Conservation (phyloP, 1,140 invertebrate species). For the Pomacea maculata region DNA sequence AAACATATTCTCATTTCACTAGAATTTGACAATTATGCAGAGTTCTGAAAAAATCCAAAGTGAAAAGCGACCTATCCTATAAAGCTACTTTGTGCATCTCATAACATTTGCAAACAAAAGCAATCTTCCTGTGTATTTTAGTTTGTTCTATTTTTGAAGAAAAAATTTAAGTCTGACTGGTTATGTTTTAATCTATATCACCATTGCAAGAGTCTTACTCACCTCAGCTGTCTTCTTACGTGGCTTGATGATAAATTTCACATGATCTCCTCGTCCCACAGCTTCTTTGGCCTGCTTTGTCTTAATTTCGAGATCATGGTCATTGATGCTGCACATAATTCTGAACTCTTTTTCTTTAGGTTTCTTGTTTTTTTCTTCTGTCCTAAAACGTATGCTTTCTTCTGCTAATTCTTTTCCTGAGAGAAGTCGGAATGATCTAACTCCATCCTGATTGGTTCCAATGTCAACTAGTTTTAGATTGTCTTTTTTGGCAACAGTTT, state of each 20-base stretch:
- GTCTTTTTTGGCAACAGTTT: constrained; percentile 20
- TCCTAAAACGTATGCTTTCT: constrained; percentile 18
- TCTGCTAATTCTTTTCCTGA: constrained; percentile 20
- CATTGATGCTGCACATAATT: constrained; percentile 14
- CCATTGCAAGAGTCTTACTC: background rate
- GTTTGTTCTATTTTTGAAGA: no score
- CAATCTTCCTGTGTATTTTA: no score
- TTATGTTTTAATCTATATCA: background rate
- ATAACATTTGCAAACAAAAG: no score
- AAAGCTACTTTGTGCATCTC: no score
- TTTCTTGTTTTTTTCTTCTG: constrained; percentile 14
- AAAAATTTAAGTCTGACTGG: no score
- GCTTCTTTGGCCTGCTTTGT: constrained; percentile 9
- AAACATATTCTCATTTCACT: no score
- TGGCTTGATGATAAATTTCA: constrained; percentile 18
- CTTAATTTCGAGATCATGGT: constrained; percentile 25
- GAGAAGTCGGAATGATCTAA: constrained; percentile 15
- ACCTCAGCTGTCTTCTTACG: constrained; percentile 16
- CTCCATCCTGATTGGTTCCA: constrained; percentile 15
- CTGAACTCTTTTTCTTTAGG: constrained; percentile 26
- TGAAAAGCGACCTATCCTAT: no score
- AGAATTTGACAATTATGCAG: no score
- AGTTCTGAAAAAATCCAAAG: no score
- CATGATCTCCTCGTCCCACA: constrained; percentile 7
- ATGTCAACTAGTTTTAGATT: constrained; percentile 21